These are phyloP conservation scores for Dione juno DNA, from an alignment of 2,888 invertebrate species.

Conservation along the genomic window DNA sequence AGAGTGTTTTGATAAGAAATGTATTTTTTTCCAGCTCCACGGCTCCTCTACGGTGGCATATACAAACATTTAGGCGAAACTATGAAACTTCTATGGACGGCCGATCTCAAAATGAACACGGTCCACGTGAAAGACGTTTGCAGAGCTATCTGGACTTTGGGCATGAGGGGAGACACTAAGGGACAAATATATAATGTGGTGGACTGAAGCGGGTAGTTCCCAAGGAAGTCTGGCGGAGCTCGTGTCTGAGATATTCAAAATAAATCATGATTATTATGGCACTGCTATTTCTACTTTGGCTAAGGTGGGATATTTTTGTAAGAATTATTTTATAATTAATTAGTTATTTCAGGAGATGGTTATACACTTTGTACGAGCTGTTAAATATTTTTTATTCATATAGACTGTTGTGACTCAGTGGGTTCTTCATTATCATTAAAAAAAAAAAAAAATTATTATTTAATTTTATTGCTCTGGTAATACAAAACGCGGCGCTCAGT, in stretches of 20 bases:
- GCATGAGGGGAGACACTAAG: conserved; percentile 75
- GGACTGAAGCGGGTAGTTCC: conserved; percentile 91
- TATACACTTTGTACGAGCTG: neutral
- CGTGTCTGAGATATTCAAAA: conserved; percentile 91
- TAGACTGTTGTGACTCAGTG: too few species aligned
- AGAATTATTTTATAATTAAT: neutral
- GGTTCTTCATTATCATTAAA: too few species aligned
- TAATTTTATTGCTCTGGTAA: too few species aligned
- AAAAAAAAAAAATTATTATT: too few species aligned
- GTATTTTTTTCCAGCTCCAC: conserved; percentile 84
- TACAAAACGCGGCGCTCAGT: too few species aligned
- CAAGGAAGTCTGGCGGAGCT: conserved; percentile 93
- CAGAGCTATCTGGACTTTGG: conserved; percentile 90
- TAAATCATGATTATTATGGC: conserved; percentile 94
- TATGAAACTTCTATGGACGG: conserved; percentile 96
- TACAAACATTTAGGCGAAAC: conserved; percentile 94
- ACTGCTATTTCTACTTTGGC: conserved; percentile 91
- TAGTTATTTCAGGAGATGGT: neutral
- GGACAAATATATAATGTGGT: conserved; percentile 91
- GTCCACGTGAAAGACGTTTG: conserved; percentile 94
- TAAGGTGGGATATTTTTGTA: conserved; percentile 81
- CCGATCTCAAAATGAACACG: conserved; percentile 92
- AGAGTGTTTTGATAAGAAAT: too few species aligned
- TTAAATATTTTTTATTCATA: neutral
- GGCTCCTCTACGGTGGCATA: conserved; percentile 93